Conservation (phyloP, 2,113 vertebrate genomes). For the Athene noctua region DNA sequence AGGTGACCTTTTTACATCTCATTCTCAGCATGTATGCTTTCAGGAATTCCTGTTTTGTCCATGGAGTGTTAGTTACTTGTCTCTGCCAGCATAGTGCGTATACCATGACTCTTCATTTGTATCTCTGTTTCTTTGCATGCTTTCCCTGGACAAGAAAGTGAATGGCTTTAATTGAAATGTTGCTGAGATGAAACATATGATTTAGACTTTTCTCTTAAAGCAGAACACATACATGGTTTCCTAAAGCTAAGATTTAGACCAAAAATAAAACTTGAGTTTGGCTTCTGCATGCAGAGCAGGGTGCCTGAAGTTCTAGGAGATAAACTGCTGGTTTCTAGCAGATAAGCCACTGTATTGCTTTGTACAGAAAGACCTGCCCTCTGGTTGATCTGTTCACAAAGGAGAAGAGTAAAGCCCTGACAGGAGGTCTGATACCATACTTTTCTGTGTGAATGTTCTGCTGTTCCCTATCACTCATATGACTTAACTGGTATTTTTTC, state of each 20-base stretch:
- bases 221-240: background rate
- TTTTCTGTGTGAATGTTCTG: background rate
- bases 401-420: background rate
- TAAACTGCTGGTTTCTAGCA: background rate
- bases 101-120: background rate
- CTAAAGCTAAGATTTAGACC: background rate
- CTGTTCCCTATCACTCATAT: background rate
- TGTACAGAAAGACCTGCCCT: background rate
- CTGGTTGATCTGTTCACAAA: background rate
- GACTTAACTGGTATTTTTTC: background rate
- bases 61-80: background rate
- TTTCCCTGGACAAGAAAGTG: slow-evolving; percentile 12
- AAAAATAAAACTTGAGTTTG: background rate
- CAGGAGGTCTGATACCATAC: background rate
- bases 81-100: background rate
- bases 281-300: background rate
- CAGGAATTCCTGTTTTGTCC: background rate
- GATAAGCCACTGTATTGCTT: background rate
- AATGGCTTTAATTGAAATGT: background rate
- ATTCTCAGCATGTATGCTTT: background rate
- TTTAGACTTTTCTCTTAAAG: slow-evolving; percentile 25
- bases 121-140: background rate
- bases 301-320: background rate
- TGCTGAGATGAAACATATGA: background rate
- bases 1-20: background rate